Evolutionary conservation across 2,797 vertebrate genomes (phyloP).

Genomic region (Siniperca obscura): DNA sequence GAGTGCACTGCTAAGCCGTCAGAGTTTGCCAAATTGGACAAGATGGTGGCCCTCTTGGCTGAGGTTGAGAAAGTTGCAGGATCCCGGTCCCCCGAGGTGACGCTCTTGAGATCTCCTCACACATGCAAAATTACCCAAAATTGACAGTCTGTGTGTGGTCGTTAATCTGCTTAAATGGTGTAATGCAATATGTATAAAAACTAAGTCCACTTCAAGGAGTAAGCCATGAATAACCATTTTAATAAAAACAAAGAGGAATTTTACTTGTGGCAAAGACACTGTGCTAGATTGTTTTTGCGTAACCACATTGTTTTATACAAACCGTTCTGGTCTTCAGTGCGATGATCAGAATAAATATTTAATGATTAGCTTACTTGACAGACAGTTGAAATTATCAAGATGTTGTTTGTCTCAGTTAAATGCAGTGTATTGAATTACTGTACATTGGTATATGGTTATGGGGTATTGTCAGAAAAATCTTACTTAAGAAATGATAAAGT

Average conservation of each 20-base stretch:
- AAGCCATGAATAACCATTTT: not conserved
- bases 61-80: conserved; percentile 32
- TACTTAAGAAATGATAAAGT: no score
- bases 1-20: not conserved
- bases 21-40: conserved; percentile 14
- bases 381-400: not conserved
- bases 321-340: not conserved
- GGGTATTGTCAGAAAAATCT: no score
- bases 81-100: conserved; percentile 42
- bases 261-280: not conserved
- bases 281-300: no score
- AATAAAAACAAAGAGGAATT: no score
- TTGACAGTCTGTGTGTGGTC: not conserved
- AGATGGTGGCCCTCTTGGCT: conserved; percentile 27
- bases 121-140: not conserved
- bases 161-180: not conserved
- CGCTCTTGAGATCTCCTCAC: not conserved
- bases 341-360: not conserved
- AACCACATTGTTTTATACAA: not conserved
- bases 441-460: not conserved
- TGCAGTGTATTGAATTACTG: not conserved
- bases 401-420: not conserved
- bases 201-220: not conserved
- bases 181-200: not conserved
- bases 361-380: not conserved